These are phyloP conservation scores for Halichondria panicea DNA, from an alignment of 37 sponge, comb jelly and placozoan genomes.

Conservation along the genomic window DNA sequence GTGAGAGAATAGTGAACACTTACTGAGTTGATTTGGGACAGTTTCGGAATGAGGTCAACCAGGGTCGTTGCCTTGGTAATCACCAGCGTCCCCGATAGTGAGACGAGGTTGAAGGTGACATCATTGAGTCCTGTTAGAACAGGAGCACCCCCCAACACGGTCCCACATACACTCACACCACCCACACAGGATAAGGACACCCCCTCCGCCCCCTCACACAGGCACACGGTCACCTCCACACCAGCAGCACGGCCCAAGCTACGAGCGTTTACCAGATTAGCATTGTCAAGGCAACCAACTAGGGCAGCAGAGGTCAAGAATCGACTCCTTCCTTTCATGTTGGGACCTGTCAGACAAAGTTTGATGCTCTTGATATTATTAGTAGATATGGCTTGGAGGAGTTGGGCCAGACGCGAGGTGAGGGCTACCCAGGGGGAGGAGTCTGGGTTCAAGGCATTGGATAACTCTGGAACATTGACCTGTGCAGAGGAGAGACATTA, in stretches of 20 bases:
- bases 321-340: not conserved
- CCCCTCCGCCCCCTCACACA: not conserved
- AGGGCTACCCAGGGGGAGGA: constrained; percentile 25
- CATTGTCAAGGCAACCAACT: not conserved
- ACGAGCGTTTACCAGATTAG: constrained; percentile 31
- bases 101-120: not conserved
- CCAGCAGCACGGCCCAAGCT: not conserved
- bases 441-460: constrained; percentile 10
- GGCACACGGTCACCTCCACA: not conserved
- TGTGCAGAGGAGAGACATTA: not conserved
- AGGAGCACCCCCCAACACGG: constrained; percentile 12
- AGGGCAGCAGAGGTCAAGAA: not conserved
- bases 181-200: not conserved
- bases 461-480: constrained; percentile 37
- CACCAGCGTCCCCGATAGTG: constrained; percentile 11
- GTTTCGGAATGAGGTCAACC: constrained; percentile 3
- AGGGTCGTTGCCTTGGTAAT: not conserved
- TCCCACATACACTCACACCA: not conserved
- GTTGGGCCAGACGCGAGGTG: not conserved
- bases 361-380: not conserved
- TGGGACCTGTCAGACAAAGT: constrained; percentile 6
- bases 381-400: not conserved
- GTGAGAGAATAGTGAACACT: not conserved
- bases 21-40: not conserved
- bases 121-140: constrained; percentile 22